Evolutionary conservation across 2,888 invertebrate species (phyloP), one percentile per base, ranked within the genome.

Genomic region (Carcina quercana): DNA sequence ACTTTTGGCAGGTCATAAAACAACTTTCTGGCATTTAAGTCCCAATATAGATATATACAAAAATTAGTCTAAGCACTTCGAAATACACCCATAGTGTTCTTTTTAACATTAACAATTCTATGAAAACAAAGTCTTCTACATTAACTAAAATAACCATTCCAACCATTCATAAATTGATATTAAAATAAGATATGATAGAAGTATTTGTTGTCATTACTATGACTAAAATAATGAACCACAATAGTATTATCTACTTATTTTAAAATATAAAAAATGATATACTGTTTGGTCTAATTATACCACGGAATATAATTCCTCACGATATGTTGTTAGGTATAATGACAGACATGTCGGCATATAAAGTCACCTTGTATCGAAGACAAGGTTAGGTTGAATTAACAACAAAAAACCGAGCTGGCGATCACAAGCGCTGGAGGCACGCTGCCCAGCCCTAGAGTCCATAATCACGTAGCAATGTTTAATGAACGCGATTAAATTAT

Each of bases 361-460:
- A 79, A 80, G 82, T 82, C 82, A 83, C 82, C 82, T 83, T 83
- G 78, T 66, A 53, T 42, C 65, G 62, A 66, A 59, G 57, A 59
- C 79, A 82, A 82, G 82, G 82, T 80, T 74, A 76, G 53, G 54
- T 71, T 73, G 68, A 79, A 74, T 73, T 71, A 74, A 73, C 63
- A 78, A 78, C 66, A 79, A 76, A 79, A 79, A 78, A 71, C 50
- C 40, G 53, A 63, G 54, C 63, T 53, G 56, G 57, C 53, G 47
- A 68, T 65, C 61, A 70, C 65, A 61, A 62, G 66, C 64, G 60
- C 58, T 48, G 43, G 53, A 56, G 48, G 45, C 10, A 6, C 11
- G 17, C 17, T 45, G 47, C 49, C 46, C 41, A 10, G 32, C 37
- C 43, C 43, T 48, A 43, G 47, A 45, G 22, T 28, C 26, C 44